Base-by-base conservation (phyloP, 92 coral and sea anemone species). In the Muricea muricata region DNA sequence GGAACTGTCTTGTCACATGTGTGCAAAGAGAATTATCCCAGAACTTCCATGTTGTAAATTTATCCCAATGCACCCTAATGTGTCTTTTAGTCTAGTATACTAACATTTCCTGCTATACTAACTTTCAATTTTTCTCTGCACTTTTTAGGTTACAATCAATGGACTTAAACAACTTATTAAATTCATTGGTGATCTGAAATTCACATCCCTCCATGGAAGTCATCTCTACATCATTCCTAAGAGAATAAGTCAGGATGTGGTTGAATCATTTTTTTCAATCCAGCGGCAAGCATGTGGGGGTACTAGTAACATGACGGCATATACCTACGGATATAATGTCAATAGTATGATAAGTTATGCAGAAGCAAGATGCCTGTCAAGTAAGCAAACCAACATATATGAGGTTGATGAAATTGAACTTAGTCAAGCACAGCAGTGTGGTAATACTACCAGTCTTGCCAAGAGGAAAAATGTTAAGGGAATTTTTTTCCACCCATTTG, bases 271-370 rank as follows among this genome's bases (percentile, higher is more conserved):
- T 15, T 80, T 80, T 65, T 65, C 85, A 21, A 46, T 34, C 39
- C 85, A 65, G 42, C 33, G 76, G 17, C 85, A 65, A 24, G 71
- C 71, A 58, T 78, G 83, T 78, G 83, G 73, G 48, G 72, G 83
- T 33, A 28, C 83, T 33, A 61, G 33, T 41, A 78, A 78, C 66
- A 78, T 55, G 82, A 78, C 82, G 9, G 84, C 84, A 58, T 79
- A 79, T 60, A 79, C 84, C 6, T 58, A 79, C 32, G 73, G 84
- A 30, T 65, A 66, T 30, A 65, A 81, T 66, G 45, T 76, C 32
- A 75, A 45, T 75, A 41, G 81, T 24, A 55, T 75, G 57, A 35
- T 75, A 9, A 75, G 65, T 32, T 60, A 47, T 34, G 47, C 81
- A 20, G 66, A 58, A 42, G 69, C 85, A 65, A 80, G 65, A 50